These are phyloP conservation scores for Gobionotothen gibberifrons DNA, from an alignment of 2,797 vertebrate genomes.

Conservation along the genomic window DNA sequence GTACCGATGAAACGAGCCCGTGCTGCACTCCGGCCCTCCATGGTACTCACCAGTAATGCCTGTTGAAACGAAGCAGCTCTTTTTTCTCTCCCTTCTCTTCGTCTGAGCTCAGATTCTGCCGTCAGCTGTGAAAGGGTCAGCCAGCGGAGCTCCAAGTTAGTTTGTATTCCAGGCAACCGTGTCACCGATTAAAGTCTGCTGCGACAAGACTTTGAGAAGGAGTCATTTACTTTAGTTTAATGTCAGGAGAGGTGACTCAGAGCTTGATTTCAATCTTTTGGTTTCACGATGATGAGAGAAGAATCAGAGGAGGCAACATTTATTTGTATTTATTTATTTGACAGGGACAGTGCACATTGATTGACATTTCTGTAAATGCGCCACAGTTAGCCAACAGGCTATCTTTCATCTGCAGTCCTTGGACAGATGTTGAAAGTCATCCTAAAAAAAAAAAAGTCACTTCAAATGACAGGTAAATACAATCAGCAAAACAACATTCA, in stretches of 20 bases:
- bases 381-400: too few species aligned
- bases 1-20: constrained; percentile 40
- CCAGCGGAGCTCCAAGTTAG: constrained; percentile 3
- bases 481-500: too few species aligned
- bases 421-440: too few species aligned
- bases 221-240: constrained; percentile 22
- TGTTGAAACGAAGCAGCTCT: constrained; percentile 24
- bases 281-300: background rate
- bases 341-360: too few species aligned
- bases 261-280: constrained; percentile 23
- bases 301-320: background rate
- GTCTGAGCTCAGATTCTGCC: constrained; percentile 1
- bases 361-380: too few species aligned
- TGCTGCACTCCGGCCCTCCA: constrained; percentile 6
- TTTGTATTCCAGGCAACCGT: constrained; percentile 33
- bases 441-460: too few species aligned
- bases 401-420: too few species aligned
- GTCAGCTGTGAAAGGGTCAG: constrained; percentile 18
- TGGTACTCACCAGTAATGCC: constrained; percentile 24
- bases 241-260: constrained; percentile 8
- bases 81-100: background rate
- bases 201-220: constrained; percentile 18
- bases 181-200: background rate
- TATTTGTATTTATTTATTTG: too few species aligned
- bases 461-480: too few species aligned